These are phyloP conservation scores for Podarcis siculus DNA, from an alignment of 2,797 vertebrate species.

Conservation along the genomic window DNA sequence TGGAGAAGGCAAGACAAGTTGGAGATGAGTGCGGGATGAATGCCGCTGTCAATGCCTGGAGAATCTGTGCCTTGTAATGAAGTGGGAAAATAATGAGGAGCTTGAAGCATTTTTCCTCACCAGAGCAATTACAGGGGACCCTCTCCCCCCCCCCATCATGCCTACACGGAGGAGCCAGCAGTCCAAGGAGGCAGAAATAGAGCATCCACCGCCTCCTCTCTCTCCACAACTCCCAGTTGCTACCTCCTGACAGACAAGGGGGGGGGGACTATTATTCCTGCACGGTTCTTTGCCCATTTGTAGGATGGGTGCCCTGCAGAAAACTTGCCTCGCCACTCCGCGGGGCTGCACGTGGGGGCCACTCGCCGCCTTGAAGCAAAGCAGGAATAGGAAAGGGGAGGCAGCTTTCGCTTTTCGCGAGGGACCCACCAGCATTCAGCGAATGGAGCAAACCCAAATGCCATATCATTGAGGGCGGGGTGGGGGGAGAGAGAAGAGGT, in stretches of 20 bases:
- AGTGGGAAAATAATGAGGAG: background rate
- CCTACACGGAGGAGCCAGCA: background rate
- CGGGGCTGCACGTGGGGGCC: background rate
- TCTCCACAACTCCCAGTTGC: background rate
- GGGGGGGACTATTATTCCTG: background rate
- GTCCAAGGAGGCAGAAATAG: background rate
- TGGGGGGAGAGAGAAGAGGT: background rate
- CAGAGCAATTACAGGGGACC: background rate
- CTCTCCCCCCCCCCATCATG: background rate
- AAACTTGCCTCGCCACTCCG: background rate
- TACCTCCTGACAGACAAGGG: background rate
- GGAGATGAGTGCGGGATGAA: constrained; percentile 7
- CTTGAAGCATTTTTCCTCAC: constrained; percentile 5
- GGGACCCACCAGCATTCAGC: background rate
- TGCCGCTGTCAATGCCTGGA: constrained; percentile 1
- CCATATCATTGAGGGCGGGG: background rate
- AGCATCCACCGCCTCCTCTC: background rate
- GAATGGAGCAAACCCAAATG: background rate
- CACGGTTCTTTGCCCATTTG: background rate
- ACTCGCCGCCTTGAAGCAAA: background rate
- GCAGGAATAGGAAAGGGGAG: background rate
- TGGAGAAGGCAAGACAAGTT: background rate
- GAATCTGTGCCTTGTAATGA: background rate
- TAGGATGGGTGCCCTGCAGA: background rate
- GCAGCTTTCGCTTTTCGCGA: too few species aligned